Conservation (phyloP, 2,113 vertebrate species). For the Odontophorus gujanensis region DNA sequence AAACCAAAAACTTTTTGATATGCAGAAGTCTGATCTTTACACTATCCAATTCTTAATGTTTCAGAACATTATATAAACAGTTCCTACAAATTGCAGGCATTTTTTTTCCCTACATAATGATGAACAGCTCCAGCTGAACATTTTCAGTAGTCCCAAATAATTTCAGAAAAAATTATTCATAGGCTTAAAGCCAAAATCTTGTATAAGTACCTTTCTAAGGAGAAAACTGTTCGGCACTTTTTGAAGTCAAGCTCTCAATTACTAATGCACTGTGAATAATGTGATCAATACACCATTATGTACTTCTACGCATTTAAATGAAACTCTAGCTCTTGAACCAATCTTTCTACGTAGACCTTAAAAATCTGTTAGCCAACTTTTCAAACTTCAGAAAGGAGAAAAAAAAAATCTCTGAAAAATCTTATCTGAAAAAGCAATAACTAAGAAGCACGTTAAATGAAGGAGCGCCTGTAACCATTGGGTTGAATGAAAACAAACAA, state of each 20-base stretch:
- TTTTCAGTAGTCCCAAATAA: neutral
- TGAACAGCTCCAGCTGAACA: neutral
- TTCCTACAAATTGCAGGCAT: neutral
- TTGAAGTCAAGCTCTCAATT: neutral
- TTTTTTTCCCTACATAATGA: neutral
- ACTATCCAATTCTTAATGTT: neutral
- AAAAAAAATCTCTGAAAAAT: neutral
- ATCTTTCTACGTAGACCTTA: neutral
- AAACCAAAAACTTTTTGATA: neutral
- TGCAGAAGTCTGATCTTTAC: neutral
- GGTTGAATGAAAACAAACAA: neutral
- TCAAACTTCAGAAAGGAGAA: neutral
- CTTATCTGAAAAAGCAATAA: neutral
- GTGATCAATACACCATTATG: conserved; percentile 12
- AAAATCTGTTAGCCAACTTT: neutral
- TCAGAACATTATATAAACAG: neutral
- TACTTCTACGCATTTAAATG: neutral
- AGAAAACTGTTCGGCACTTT: conserved; percentile 1
- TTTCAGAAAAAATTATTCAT: conserved; percentile 5
- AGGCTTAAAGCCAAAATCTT: neutral
- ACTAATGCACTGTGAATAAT: conserved; percentile 29
- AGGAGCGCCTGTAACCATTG: neutral
- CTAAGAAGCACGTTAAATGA: neutral
- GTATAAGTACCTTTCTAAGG: neutral
- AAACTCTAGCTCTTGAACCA: neutral